Evolutionary conservation across 1,140 invertebrate genomes (phyloP).

Genomic region (Ostrea edulis): DNA sequence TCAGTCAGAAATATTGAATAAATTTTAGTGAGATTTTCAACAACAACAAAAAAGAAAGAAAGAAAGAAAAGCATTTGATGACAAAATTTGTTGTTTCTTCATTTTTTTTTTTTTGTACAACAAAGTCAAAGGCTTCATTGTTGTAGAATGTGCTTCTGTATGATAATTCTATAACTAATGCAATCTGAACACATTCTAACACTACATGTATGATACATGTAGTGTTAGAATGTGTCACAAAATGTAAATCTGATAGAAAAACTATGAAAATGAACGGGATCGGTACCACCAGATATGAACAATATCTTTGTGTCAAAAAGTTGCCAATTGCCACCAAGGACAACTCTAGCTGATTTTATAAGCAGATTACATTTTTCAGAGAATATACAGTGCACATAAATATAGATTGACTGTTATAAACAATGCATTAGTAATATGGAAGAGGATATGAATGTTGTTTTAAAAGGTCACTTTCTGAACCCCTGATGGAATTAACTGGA

Average conservation of each 20-base stretch:
- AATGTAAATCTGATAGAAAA: background rate
- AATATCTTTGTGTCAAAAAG: background rate
- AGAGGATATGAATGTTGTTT: background rate
- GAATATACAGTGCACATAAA: background rate
- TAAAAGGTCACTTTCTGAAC: background rate
- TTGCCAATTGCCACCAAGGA: background rate
- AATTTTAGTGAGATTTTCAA: background rate
- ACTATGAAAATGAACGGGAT: background rate
- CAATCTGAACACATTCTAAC: no score
- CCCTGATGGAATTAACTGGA: background rate
- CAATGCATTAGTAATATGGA: background rate
- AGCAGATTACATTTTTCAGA: background rate
- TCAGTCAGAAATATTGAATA: slow-evolving; percentile 9
- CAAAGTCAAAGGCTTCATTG: background rate
- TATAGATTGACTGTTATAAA: background rate
- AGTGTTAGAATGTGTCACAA: no score
- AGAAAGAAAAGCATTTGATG: no score
- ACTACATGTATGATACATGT: no score
- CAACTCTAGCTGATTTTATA: background rate
- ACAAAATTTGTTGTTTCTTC: background rate
- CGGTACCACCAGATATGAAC: background rate
- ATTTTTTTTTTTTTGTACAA: background rate
- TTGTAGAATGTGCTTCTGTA: background rate
- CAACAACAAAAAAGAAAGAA: no score
- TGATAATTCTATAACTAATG: no score